Percentiles rank a stretch among this genome's conserved stretches.
Conservation (phyloP, 2,113 vertebrate species). For the Gallinago media region DNA sequence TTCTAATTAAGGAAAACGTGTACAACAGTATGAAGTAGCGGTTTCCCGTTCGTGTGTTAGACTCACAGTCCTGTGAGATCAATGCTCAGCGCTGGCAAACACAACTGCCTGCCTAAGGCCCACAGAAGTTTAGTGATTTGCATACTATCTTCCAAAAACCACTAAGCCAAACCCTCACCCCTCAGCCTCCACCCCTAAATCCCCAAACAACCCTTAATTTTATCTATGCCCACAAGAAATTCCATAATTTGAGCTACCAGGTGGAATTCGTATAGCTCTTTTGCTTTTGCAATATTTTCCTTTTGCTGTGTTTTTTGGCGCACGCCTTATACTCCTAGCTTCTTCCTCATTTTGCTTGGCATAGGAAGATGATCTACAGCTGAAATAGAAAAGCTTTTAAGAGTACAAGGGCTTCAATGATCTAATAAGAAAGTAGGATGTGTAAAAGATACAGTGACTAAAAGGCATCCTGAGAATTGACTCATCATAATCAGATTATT, state of each 20-base stretch:
- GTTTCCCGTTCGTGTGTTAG: not conserved
- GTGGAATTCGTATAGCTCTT: not conserved
- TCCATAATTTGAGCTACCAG: not conserved
- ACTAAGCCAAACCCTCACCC: not conserved
- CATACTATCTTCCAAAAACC: not conserved
- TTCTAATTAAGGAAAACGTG: not conserved
- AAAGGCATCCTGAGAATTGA: not conserved
- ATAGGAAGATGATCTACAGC: not conserved
- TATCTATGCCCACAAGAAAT: not conserved
- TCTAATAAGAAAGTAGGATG: not conserved
- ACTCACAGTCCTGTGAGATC: not conserved
- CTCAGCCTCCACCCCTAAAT: too few relatives aligned
- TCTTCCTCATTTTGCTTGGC: not conserved
- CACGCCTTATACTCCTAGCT: not conserved
- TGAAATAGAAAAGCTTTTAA: not conserved
- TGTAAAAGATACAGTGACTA: not conserved
- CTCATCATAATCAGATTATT: not conserved
- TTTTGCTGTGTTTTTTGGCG: not conserved
- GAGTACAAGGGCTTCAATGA: not conserved
- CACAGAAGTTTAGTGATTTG: not conserved
- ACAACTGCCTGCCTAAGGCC: not conserved
- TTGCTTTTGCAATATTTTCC: not conserved
- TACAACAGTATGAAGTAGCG: not conserved
- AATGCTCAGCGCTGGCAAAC: not conserved
- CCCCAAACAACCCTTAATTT: rapidly evolving